These are phyloP conservation scores for Osedax frankpressi DNA, from an alignment of 2,888 invertebrate species.

Conservation along the genomic window DNA sequence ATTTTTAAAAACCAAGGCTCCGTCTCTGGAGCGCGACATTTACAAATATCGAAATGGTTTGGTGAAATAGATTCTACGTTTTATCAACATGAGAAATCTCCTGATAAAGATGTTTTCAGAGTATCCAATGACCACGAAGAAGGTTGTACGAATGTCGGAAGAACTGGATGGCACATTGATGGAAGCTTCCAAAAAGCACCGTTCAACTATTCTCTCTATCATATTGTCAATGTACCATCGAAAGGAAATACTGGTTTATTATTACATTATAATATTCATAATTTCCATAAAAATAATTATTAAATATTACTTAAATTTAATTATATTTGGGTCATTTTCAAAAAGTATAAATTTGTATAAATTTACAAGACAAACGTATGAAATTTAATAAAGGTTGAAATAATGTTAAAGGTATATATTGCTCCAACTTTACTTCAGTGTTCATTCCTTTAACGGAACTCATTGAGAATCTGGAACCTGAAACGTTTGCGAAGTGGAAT, in stretches of 20 bases:
- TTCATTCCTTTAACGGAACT: slow-evolving; percentile 36
- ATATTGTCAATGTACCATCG: slow-evolving; percentile 36
- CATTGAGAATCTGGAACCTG: slow-evolving; percentile 31
- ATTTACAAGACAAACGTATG: no score
- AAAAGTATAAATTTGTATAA: no score
- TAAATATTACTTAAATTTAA: no score
- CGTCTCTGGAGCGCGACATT: slow-evolving; percentile 34
- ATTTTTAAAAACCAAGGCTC: slow-evolving; percentile 37
- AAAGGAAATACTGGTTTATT: slow-evolving; percentile 38
- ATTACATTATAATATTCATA: no score
- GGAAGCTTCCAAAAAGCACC: slow-evolving; percentile 39
- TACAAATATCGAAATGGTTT: slow-evolving; percentile 37
- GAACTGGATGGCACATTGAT: slow-evolving; percentile 42
- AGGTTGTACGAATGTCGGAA: slow-evolving; percentile 37
- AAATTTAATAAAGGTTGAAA: no score
- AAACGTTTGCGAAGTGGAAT: slow-evolving; percentile 33
- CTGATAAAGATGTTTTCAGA: slow-evolving; percentile 38
- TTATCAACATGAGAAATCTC: slow-evolving; percentile 37
- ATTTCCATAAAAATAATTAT: no score
- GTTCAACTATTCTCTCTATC: slow-evolving; percentile 35
- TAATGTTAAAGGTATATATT: slow-evolving; percentile 16
- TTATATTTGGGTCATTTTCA: no score
- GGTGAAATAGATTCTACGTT: slow-evolving; percentile 39
- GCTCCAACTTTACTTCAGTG: no score
- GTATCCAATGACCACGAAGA: slow-evolving; percentile 37